Conservation (phyloP, 2,797 vertebrate species). For the Hyperoplus immaculatus region DNA sequence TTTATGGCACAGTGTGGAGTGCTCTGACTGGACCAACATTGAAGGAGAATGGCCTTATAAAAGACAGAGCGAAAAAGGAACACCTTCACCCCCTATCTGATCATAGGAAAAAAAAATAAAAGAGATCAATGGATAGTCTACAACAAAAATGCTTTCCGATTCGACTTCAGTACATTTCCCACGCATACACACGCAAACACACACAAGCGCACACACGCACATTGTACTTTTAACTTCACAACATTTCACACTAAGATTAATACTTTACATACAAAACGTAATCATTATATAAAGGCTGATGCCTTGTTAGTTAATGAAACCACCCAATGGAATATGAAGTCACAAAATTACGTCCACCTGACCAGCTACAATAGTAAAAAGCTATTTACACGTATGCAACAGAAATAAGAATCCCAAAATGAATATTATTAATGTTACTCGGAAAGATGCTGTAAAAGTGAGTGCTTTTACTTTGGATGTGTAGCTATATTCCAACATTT, state of each 20-base stretch:
- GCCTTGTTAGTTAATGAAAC: neutral
- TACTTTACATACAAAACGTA: neutral
- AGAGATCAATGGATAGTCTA: constrained; percentile 31
- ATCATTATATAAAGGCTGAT: neutral
- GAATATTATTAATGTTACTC: neutral
- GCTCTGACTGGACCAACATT: constrained; percentile 60
- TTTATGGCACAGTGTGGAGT: constrained; percentile 58
- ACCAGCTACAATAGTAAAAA: neutral
- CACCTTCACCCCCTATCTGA: neutral
- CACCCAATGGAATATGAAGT: neutral
- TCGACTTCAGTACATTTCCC: neutral
- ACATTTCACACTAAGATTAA: neutral
- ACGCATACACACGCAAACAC: neutral
- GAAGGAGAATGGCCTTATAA: constrained; percentile 61
- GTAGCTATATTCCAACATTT: neutral
- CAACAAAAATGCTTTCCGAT: constrained; percentile 2
- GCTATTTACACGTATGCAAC: neutral
- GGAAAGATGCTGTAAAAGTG: neutral
- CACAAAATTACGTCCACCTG: neutral
- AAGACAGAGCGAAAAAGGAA: constrained; percentile 40
- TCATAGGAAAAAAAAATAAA: constrained; percentile 2
- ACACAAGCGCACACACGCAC: neutral
- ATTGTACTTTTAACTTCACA: neutral
- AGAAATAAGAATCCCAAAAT: neutral
- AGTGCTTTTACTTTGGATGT: neutral